These are phyloP conservation scores for Telmatherina bonti DNA, from an alignment of 2,797 vertebrate genomes.

Conservation along the genomic window DNA sequence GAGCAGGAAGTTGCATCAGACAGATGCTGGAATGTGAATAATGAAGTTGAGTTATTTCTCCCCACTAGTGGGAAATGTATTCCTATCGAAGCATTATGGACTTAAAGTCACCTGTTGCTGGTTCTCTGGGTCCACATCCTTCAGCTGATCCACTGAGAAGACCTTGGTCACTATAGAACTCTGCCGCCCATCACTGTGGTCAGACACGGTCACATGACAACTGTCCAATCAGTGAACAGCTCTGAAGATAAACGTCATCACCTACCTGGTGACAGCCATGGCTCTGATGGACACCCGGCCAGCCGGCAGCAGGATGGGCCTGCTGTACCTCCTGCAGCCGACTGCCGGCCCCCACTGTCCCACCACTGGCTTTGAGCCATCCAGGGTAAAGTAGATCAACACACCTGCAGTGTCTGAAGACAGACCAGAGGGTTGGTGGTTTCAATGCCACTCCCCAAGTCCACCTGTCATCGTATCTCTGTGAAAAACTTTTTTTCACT, in stretches of 20 bases:
- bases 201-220: background rate
- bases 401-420: conserved; percentile 86
- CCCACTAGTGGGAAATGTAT: conserved; percentile 16
- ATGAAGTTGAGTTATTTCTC: background rate
- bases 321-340: conserved; percentile 85
- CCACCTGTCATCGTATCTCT: too few relatives aligned
- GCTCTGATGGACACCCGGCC: conserved; percentile 90
- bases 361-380: conserved; percentile 85
- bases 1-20: conserved; percentile 42
- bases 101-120: conserved; percentile 24
- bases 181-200: conserved; percentile 87
- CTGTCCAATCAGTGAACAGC: background rate
- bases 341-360: conserved; percentile 74
- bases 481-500: too few relatives aligned
- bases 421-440: too few relatives aligned
- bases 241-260: background rate
- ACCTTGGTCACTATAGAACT: conserved; percentile 92
- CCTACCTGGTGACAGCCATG: conserved; percentile 86
- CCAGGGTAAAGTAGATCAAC: conserved; percentile 89
- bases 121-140: conserved; percentile 62
- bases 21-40: conserved; percentile 23
- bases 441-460: too few relatives aligned
- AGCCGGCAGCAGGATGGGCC: conserved; percentile 85
- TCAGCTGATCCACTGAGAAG: conserved; percentile 83
- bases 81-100: background rate